Percentiles rank a stretch among this genome's conserved stretches.
Conservation (phyloP, 1,140 invertebrate genomes). For the Coelopa frigida region DNA sequence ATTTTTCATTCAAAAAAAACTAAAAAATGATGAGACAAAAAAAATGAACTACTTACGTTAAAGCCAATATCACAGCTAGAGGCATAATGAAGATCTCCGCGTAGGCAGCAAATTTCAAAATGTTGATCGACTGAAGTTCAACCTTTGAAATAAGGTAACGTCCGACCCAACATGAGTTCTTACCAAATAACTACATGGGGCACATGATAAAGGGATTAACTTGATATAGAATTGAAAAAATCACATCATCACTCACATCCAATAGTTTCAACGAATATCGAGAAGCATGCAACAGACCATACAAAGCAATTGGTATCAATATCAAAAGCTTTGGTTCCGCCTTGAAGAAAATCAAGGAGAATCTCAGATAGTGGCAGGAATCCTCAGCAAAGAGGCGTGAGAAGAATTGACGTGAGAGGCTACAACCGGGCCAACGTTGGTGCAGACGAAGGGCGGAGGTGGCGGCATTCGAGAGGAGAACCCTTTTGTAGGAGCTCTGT, state of each 20-base stretch:
- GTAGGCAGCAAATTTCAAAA: conserved; percentile 77
- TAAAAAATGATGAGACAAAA: too few species aligned
- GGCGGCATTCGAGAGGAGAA: conserved; percentile 82
- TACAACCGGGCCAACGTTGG: conserved; percentile 78
- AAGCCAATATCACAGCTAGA: conserved; percentile 71
- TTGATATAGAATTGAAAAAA: conserved; percentile 15
- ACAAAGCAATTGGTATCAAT: conserved; percentile 80
- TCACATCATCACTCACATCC: conserved; percentile 71
- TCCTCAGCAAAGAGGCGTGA: conserved; percentile 77
- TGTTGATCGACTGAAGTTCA: conserved; percentile 78
- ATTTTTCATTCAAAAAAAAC: too few species aligned
- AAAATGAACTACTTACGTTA: too few species aligned
- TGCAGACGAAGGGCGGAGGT: conserved; percentile 89
- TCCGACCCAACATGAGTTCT: conserved; percentile 82
- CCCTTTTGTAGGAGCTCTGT: conserved; percentile 82
- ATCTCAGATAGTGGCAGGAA: conserved; percentile 94
- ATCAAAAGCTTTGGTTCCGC: conserved; percentile 80
- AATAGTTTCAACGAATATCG: conserved; percentile 82
- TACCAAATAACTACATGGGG: conserved; percentile 73
- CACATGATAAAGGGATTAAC: too few species aligned
- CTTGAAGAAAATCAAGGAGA: conserved; percentile 88
- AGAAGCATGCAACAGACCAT: conserved; percentile 83
- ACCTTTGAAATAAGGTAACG: conserved; percentile 76
- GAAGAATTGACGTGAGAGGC: conserved; percentile 75
- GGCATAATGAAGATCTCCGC: conserved; percentile 91